These are phyloP conservation scores for Spilosoma lubricipeda DNA, from an alignment of 2,888 invertebrate species.

Conservation along the genomic window DNA sequence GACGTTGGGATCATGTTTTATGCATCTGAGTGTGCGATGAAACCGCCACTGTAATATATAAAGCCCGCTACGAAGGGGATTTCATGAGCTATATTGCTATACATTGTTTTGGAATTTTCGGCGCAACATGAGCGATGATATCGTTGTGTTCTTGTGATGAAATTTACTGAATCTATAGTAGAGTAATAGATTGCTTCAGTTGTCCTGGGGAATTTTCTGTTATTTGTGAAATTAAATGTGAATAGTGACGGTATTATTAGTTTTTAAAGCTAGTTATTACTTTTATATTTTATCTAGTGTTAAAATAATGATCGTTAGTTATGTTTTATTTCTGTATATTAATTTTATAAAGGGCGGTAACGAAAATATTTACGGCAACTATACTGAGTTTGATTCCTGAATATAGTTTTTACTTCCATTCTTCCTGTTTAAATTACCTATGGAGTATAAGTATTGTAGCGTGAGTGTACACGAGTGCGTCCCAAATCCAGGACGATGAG, in stretches of 20 bases:
- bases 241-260: too few species aligned
- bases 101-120: conserved; percentile 70
- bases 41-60: conserved; percentile 81
- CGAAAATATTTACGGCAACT: conserved; percentile 18
- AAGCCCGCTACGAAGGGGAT: conserved; percentile 75
- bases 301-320: too few species aligned
- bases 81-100: conserved; percentile 74
- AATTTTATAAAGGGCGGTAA: too few species aligned
- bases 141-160: conserved; percentile 42
- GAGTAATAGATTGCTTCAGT: conserved; percentile 5
- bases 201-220: not conserved
- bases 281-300: not conserved
- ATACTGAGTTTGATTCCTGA: not conserved
- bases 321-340: too few species aligned
- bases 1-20: conserved; percentile 84
- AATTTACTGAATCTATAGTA: conserved; percentile 29
- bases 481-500: conserved; percentile 77
- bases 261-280: too few species aligned
- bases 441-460: conserved; percentile 23
- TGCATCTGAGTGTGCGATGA: conserved; percentile 83
- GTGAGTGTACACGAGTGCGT: conserved; percentile 74
- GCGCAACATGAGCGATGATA: conserved; percentile 48
- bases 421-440: not conserved
- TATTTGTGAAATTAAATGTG: too few species aligned
- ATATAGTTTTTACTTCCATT: not conserved